Base-by-base conservation (phyloP, 2,888 invertebrate genomes). In the Oegoconia quadripuncta region DNA sequence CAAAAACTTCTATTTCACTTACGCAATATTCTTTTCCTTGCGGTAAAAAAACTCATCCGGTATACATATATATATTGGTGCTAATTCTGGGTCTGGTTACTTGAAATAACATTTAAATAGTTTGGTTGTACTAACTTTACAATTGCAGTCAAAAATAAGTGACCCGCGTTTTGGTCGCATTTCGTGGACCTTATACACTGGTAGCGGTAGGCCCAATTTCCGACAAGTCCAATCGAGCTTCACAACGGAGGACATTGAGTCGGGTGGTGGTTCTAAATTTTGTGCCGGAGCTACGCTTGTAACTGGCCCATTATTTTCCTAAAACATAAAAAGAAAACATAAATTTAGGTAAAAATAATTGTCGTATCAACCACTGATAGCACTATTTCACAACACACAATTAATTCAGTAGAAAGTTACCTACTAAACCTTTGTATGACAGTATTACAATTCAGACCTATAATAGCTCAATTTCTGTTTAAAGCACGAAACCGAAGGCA, bases 151-250 rank as follows among this genome's bases (percentile, higher is more conserved):
- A 51, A 75, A 87, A 33, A 44, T 67, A 7, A 62, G 65, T 2
- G 78, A 72, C 22, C 70, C 78, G 9, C 65, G 65, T 56, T 76
- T 83, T 3, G 69, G 70, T 38, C 66, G 51, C 23, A 68, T 48
- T 36, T 75, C 72, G 34, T 66, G 68, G 18, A 76, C 64, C 52
- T 82, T 88, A 47, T 71, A 86, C 4, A 82, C 68, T 1, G 88
- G 88, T 44, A 70, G 68, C 17, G 76, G 72, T 16, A 88, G 63
- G 29, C 83, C 82, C 16, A 88, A 62, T 59, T 82, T 82, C 40
- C 68, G 72, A 56, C 86, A 86, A 23, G 81, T 83, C 86, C 86
- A 87, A 42, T 80, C 83, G 26, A 87, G 56, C 57, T 77, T 84
- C 3, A 61, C 66, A 14, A 74, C 71, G 1, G 80, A 66, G 17